Conservation (phyloP, 2,888 invertebrate species). For the Lithophane ornitopus region DNA sequence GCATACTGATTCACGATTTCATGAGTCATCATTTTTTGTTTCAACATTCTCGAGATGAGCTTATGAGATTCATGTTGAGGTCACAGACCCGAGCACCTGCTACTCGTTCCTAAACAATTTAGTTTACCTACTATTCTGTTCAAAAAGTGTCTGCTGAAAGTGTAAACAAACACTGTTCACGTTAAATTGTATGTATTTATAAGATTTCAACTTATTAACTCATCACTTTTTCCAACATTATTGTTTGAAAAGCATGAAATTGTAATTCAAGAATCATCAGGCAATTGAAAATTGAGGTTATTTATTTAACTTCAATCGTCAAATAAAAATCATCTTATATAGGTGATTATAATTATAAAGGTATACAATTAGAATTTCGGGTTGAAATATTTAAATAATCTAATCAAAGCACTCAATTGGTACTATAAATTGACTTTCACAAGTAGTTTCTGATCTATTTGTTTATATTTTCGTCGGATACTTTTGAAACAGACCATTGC, state of each 20-base stretch:
- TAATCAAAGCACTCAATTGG: neutral
- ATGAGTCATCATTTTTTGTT: slow-evolving; percentile 57
- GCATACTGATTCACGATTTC: slow-evolving; percentile 45
- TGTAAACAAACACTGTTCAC: neutral
- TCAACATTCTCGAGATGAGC: slow-evolving; percentile 44
- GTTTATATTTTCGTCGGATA: neutral
- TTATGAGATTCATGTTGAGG: slow-evolving; percentile 54
- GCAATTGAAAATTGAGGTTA: neutral
- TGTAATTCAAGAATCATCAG: no score
- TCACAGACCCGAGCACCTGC: slow-evolving; percentile 40
- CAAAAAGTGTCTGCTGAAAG: neutral
- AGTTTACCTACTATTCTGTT: neutral
- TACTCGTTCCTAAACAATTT: slow-evolving; percentile 9
- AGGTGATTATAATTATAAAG: no score
- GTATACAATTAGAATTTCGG: no score
- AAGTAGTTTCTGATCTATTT: neutral
- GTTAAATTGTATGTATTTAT: no score
- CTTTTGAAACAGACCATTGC: no score
- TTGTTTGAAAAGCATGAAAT: no score
- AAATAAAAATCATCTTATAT: neutral
- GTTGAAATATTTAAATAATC: neutral
- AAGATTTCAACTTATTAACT: no score
- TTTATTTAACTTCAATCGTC: neutral
- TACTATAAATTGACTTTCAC: neutral
- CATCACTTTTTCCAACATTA: no score